Base-by-base conservation (phyloP, 1,140 invertebrate species). In the Eriosoma lanigerum region DNA sequence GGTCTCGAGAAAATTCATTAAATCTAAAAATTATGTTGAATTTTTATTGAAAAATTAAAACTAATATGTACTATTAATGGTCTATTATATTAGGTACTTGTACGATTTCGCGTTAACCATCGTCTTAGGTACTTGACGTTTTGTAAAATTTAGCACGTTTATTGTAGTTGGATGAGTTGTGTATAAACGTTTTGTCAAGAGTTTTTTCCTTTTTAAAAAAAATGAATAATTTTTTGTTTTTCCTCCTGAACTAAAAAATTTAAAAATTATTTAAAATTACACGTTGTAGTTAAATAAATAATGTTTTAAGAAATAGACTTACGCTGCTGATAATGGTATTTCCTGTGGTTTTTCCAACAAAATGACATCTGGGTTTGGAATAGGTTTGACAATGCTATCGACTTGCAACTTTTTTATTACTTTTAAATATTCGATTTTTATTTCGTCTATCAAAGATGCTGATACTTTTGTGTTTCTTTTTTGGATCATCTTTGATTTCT, bases 131-230 rank as follows among this genome's bases (percentile, higher is more conserved):
- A 81, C 56, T 50, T 72, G 52, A 8, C 58, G n/a, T 60, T 75
- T 66, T 8, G 64, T 81, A 52, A 72, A 75, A 32, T 78, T 56
- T 12, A 82, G 26, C 9, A 76, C 56, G 2, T 15, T 72, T n/a
- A 75, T 80, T 10, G 73, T 58, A 54, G 80, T 76, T 19, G 81
- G 52, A 78, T 82, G 82, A 32, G 76, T 82, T 0, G 32, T 66
- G 44, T 80, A 72, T 26, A 82, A 52, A 68, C 50, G 50, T 54
- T 81, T 82, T 58, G 44, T 21, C 26, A 82, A 56, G 1, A 32
- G 48, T 3, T 83, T 75, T 70, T 52, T 82, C 70, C 26, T 82
- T 46, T 64, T 73, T 17, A 81, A 60, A 56, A 73, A 82, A 17
- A 29, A 54, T 0, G 68, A 32, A 38, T 78, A 70, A 17, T 81